Evolutionary conservation across 2,113 vertebrate genomes (phyloP), one percentile per base, ranked within the genome.

Genomic region (Entelurus aequoreus): DNA sequence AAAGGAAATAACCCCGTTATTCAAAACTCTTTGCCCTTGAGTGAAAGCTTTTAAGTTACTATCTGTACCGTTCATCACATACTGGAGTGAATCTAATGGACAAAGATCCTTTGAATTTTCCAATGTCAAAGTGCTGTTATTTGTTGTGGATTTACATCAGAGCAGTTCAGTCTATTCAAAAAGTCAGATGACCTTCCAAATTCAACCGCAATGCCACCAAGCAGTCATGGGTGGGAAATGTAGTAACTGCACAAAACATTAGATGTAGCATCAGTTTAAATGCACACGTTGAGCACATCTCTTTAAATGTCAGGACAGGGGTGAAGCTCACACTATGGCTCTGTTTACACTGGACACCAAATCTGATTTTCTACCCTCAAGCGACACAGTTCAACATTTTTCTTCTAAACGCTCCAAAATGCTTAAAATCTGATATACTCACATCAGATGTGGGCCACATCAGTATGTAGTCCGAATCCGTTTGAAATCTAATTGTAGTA

Each of bases 111-210:
- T 69, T 60, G 49, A 52, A 46, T 7, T 58, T 61, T 62, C 28
- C 46, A 66, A 66, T 61, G 52, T 65, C 62, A 1, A 54, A 50
- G 44, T 72, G 28, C 49, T 47, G 60, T 72, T 70, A 63, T 72
- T 66, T 60, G 44, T 54, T 10, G 12, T 50, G 28, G 52, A 42
- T 62, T 68, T 35, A 46, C 58, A 55, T 62, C 44, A 54, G 14
- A 42, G 52, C 63, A 61, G 52, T 48, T 66, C 36, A 60, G 58
- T 54, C 62, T 44, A 44, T 61, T 62, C 60, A 37, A 16, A 8
- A 69, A 61, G 21, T 69, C 66, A 40, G 16, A 48, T 16, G 69
- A 50, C 11, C 50, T 60, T 36, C 28, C 21, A 66, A 68, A 73
- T 69, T 73, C 77, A 72, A 57, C 16, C 38, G 40, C 46, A 65